Base-by-base conservation (phyloP, 1,140 invertebrate species). In the Oryctes rhinoceros region DNA sequence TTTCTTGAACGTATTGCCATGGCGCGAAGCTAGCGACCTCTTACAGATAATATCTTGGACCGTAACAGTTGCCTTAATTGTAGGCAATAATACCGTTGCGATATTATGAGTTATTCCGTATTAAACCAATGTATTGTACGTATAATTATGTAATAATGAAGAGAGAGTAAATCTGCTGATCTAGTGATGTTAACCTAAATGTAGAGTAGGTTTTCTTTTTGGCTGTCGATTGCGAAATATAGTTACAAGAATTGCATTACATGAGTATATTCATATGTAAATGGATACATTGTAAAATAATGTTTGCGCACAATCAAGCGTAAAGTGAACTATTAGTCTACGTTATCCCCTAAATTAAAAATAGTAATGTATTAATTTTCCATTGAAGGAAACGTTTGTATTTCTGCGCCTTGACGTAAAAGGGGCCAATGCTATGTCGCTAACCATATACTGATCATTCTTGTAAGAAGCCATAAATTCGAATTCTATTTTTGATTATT, bases 111-210 rank as follows among this genome's bases (percentile, higher is more conserved):
- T 59, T 59, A 59, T 59, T 59, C 5, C 18, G 53, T 18, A 7
- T 59, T 59, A n/a, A 6, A 59, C 53, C 18, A 59, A 59, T 59
- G 18, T 59, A 59, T 59, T 59, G 18, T 59, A 18, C 53, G 18
- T 59, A 18, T 59, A 59, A 59, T 59, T 59, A 59, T 59, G 53
- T n/a, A 59, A 18, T 59, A 59, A n/a, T 59, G 53, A 15, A 59
- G 13, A 44, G 3, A 59, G 53, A 59, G 53, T 53, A 59, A 1
- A 59, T 59, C 53, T 59, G n/a, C 6, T 15, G 18, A 59, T 59
- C 53, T 59, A 59, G 53, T 59, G 53, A 59, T 59, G 53, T 59
- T 59, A 59, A 59, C 53, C 53, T 59, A 59, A 18, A 59, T 59
- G 18, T 7, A n/a, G 53, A 59, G 18, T 6, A 59, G 5, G 5